Base-by-base conservation (phyloP, 2,113 vertebrate genomes). In the Nanorana parkeri region DNA sequence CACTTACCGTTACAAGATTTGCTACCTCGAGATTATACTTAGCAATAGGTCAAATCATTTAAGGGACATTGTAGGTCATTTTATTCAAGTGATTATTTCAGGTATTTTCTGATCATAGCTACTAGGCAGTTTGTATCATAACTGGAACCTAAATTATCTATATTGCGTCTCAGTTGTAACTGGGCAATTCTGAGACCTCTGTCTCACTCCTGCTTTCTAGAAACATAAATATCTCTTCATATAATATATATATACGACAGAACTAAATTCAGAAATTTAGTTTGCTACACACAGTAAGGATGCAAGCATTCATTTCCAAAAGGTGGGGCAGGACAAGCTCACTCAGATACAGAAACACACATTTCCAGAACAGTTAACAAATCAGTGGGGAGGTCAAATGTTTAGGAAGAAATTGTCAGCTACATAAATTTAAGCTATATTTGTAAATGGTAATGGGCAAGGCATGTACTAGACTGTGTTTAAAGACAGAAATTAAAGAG, bases 161-260 rank as follows among this genome's bases (percentile, higher is more conserved):
- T 61, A n/a, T 29, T 28, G 17, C 16, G 29, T 51, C 51, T 61
- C 36, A 24, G n/a, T 60, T 36, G 19, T 4, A 23, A 28, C 24
- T 51, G 21, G 51, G 76, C n/a, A 13, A 19, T 52, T n/a, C 21
- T 15, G 6, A 63, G 24, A 28, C 79, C 80, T 82, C 55, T 26
- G 80, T 71, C 80, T 82, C 80, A 82, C 69, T 63, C 61, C 80
- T 75, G 64, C n/a, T 63, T 75, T 65, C 80, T 67, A 75, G 19
- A 75, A 75, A 82, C 80, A 82, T 74, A 82, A 74, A 82, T 64
- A 74, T 75, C 77, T 82, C 26, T 82, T 63, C 32, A 73, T 81
- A 81, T 73, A 52, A 41, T 77, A 58, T 67, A 73, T 29, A 29
- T 64, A 66, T 56, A 41, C 54, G 71, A 82, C 69, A 36, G 80